A percentile compares a stretch with the other conserved stretches of the same genome.
Evolutionary conservation across 2,113 vertebrate species (phyloP).

Genomic region (Ammodytes dubius): DNA sequence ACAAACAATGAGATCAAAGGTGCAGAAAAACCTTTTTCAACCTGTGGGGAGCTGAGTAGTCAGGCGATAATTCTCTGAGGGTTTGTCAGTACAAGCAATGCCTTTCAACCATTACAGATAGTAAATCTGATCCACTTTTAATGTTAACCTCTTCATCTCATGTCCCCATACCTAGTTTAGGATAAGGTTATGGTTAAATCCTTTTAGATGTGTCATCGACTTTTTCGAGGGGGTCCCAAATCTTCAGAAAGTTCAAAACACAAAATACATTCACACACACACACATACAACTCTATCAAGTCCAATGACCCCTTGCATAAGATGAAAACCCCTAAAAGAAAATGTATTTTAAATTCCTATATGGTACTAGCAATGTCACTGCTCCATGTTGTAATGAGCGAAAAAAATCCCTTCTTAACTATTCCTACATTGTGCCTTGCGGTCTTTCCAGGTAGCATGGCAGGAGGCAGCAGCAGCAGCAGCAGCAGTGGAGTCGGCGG

Average conservation of each 20-base stretch:
- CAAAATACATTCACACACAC: no score
- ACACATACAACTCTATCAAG: no score
- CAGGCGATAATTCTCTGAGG: background rate
- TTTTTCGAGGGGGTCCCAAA: no score
- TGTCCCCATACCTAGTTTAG: no score
- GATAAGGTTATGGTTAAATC: no score
- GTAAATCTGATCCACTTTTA: background rate
- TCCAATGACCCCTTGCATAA: no score
- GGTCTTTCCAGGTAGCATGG: slow-evolving; percentile 71
- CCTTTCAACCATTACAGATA: background rate
- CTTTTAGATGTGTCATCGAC: no score
- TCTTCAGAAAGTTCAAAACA: no score
- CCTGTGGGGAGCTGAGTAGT: background rate
- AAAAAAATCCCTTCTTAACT: background rate
- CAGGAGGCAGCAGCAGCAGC: slow-evolving; percentile 79
- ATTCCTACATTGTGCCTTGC: background rate
- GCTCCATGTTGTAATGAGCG: slow-evolving; percentile 19
- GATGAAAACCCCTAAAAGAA: no score
- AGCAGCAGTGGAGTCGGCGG: slow-evolving; percentile 75
- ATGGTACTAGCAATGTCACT: background rate
- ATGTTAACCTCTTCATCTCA: background rate
- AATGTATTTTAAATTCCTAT: no score
- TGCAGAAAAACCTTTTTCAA: background rate
- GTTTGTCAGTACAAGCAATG: background rate
- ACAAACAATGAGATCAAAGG: slow-evolving; percentile 6